phyloP scores from a whole-genome alignment of 92 coral and sea anemone genomes.

The Isaurus tuberculatus region DNA sequence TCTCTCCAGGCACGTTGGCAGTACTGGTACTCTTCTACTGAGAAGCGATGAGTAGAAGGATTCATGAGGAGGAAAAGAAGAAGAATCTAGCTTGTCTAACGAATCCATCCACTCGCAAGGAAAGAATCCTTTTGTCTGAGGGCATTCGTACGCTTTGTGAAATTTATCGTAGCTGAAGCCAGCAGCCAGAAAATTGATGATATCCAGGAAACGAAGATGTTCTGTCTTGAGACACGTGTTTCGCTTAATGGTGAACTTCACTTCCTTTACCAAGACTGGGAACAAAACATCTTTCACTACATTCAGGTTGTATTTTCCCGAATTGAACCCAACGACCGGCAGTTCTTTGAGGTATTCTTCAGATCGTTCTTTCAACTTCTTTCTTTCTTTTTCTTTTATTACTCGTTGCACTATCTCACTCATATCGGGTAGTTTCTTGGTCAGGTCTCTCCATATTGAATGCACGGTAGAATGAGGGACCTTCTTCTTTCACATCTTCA shows the following conservation, averaged over 20 bases:
- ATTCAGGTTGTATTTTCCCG: constrained; percentile 55
- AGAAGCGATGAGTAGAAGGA: constrained; percentile 20
- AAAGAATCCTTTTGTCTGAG: background rate
- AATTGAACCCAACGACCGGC: constrained; percentile 59
- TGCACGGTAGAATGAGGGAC: constrained; percentile 1
- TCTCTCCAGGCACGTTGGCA: constrained; percentile 54
- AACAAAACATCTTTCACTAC: constrained; percentile 35
- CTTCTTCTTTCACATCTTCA: background rate
- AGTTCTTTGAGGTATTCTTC: constrained; percentile 48
- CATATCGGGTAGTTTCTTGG: constrained; percentile 2
- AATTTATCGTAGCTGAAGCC: background rate
- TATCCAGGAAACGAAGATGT: too few relatives aligned
- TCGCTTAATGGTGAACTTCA: background rate
- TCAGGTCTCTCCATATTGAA: constrained; percentile 21
- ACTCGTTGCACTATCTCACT: too few relatives aligned
- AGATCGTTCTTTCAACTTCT: constrained; percentile 38
- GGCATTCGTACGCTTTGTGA: too few relatives aligned
- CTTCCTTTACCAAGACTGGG: constrained; percentile 45
- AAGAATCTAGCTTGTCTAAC: background rate
- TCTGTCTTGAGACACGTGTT: too few relatives aligned
- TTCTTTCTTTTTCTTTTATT: too few relatives aligned
- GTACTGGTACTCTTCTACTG: constrained; percentile 42
- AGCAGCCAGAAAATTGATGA: too few relatives aligned
- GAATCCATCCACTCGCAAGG: background rate
- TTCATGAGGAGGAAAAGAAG: background rate